Percentiles rank a stretch among this genome's conserved stretches.
These are phyloP conservation scores for Cenopis cana DNA, from an alignment of 2,888 invertebrate genomes.

Conservation along the genomic window DNA sequence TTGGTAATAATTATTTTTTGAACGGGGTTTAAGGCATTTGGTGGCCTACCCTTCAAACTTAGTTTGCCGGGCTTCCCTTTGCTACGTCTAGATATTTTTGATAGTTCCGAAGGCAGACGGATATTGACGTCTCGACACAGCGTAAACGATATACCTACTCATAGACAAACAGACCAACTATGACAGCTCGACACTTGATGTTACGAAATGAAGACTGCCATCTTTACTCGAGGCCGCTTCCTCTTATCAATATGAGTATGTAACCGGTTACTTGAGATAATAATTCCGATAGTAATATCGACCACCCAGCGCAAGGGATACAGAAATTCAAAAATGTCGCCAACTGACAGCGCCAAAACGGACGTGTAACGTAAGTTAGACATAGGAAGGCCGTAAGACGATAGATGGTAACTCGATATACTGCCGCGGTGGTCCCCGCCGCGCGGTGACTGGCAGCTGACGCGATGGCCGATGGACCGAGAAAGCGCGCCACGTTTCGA, in stretches of 20 bases:
- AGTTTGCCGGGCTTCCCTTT: too few species aligned
- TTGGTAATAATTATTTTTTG: too few species aligned
- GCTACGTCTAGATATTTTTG: too few species aligned
- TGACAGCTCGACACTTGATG: not conserved
- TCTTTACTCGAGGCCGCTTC: slow-evolving; percentile 18
- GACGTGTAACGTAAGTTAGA: slow-evolving; percentile 80
- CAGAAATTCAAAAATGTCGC: slow-evolving; percentile 65
- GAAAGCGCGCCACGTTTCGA: slow-evolving; percentile 80
- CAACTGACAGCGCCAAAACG: slow-evolving; percentile 78
- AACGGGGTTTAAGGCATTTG: not conserved
- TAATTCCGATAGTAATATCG: slow-evolving; percentile 46
- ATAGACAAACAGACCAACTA: slow-evolving; percentile 6
- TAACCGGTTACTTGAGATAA: slow-evolving; percentile 26
- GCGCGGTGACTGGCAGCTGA: slow-evolving; percentile 79
- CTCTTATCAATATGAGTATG: slow-evolving; percentile 4
- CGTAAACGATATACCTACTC: not conserved
- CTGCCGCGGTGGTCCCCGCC: slow-evolving; percentile 78
- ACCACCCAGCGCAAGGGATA: slow-evolving; percentile 60
- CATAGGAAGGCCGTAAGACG: slow-evolving; percentile 81
- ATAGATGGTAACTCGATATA: slow-evolving; percentile 79
- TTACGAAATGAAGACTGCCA: not conserved
- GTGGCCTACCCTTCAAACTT: too few species aligned
- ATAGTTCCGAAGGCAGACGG: not conserved
- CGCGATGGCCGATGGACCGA: slow-evolving; percentile 83
- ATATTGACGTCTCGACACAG: not conserved